A percentile compares a stretch with the other conserved stretches of the same genome.
These are phyloP conservation scores for Liasis olivaceus DNA, from an alignment of 2,797 vertebrate species.

Conservation along the genomic window DNA sequence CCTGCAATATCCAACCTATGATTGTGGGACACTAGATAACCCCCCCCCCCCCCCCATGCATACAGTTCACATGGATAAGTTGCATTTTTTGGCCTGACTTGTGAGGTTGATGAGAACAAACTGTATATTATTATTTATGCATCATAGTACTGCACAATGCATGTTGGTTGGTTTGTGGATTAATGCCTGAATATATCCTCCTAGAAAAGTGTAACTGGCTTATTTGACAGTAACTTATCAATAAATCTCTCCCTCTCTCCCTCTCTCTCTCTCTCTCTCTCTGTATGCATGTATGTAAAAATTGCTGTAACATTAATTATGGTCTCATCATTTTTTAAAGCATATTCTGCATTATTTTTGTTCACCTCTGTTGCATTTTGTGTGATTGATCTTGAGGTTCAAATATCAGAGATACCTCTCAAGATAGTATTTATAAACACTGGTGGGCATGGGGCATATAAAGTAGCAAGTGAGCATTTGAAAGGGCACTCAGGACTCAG, in stretches of 20 bases:
- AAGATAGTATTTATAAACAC: not conserved
- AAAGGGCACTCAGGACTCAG: not conserved
- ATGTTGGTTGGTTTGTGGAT: not conserved
- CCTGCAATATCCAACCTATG: not conserved
- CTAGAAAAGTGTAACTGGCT: not conserved
- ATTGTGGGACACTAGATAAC: not conserved
- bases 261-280: not conserved
- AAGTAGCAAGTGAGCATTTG: accelerated
- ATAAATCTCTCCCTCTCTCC: not conserved
- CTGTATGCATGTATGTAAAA: not conserved
- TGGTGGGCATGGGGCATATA: not conserved
- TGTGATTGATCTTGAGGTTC: conserved; percentile 5
- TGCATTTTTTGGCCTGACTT: not conserved
- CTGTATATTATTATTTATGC: not conserved
- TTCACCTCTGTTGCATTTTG: conserved; percentile 22
- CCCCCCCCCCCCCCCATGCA: not conserved
- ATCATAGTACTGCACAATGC: not conserved
- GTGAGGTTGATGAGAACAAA: not conserved
- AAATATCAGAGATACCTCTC: conserved; percentile 23
- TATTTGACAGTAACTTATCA: not conserved
- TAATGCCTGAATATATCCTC: not conserved
- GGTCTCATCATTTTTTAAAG: not conserved
- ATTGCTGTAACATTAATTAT: not conserved
- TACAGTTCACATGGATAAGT: not conserved
- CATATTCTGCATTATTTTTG: not conserved